Evolutionary conservation across 2,797 vertebrate species (phyloP).

Genomic region (Tapera naevia): DNA sequence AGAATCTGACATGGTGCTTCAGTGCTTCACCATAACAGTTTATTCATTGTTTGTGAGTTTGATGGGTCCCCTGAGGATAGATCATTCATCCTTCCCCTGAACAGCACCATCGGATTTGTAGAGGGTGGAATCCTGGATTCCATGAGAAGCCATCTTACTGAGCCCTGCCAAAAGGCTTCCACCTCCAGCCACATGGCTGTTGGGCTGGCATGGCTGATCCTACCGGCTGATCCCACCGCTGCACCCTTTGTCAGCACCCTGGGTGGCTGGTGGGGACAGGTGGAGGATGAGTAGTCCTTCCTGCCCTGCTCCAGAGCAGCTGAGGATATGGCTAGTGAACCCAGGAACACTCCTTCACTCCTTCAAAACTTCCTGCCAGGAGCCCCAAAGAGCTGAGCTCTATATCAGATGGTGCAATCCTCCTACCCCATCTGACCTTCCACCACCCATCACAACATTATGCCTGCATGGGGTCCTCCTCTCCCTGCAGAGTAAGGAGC

Average conservation of each 20-base stretch:
- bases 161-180: background rate
- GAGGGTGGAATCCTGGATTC: background rate
- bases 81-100: background rate
- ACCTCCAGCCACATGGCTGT: background rate
- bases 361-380: background rate
- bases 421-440: background rate
- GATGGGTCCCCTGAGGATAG: background rate
- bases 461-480: background rate
- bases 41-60: background rate
- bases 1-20: background rate
- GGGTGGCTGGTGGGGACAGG: background rate
- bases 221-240: too few relatives aligned
- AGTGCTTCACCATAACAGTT: background rate
- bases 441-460: fast-evolving
- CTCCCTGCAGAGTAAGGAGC: background rate
- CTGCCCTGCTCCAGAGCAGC: background rate
- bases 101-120: background rate
- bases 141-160: background rate
- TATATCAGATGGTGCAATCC: background rate
- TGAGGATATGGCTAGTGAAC: background rate
- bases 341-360: background rate
- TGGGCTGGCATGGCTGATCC: fast-evolving
- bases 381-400: background rate
- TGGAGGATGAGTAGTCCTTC: background rate
- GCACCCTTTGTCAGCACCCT: background rate